phyloP scores from a whole-genome alignment of 2,797 vertebrate species.

The Limnodromus scolopaceus region DNA sequence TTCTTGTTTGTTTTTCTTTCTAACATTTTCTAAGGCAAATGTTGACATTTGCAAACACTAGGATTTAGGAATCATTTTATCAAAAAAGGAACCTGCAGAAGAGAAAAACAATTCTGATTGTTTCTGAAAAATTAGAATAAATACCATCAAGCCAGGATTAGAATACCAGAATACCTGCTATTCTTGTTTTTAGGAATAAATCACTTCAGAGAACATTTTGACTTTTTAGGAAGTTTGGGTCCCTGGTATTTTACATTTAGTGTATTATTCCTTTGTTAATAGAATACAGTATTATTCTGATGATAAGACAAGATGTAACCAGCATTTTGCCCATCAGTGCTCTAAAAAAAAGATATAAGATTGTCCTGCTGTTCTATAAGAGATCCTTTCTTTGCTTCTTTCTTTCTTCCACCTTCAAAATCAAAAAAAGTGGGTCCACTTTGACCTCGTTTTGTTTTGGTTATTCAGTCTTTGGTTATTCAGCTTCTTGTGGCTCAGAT shows the following conservation, averaged over 20 bases:
- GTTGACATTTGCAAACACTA: neutral
- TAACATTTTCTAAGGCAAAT: neutral
- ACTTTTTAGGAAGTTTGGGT: neutral
- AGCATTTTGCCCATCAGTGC: neutral
- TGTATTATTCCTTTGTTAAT: neutral
- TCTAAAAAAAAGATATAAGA: neutral
- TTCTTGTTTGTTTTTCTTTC: neutral
- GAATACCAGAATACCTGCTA: neutral
- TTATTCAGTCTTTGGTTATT: neutral
- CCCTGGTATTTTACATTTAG: neutral
- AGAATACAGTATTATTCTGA: neutral
- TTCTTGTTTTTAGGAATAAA: neutral
- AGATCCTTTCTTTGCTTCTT: neutral
- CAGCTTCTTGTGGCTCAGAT: neutral
- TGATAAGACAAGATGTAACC: neutral
- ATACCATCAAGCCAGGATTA: neutral
- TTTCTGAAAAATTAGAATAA: neutral
- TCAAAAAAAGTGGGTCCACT: rapidly evolving
- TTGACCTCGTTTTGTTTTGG: neutral
- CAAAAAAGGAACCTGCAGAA: neutral
- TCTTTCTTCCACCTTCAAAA: neutral
- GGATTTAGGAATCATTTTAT: neutral
- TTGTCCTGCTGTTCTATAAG: neutral
- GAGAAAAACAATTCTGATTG: neutral
- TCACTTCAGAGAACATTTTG: neutral